phyloP scores from a whole-genome alignment of 2,888 invertebrate species.

The Rhamphomyia laevipes region DNA sequence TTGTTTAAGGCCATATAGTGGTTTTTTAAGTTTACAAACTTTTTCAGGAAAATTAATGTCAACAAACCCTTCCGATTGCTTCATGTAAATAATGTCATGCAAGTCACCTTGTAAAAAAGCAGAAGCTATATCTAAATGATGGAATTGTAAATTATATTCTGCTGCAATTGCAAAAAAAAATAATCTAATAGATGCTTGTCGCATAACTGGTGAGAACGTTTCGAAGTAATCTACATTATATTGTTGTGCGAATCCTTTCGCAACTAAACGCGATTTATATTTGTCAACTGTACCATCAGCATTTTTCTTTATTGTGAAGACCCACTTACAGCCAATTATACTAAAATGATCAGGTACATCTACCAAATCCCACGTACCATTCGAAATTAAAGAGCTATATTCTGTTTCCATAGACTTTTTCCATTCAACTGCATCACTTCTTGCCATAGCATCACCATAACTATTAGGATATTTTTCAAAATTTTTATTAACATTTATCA shows the following conservation, averaged over 20 bases:
- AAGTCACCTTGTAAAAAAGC: background rate
- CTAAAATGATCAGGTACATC: conserved; percentile 8
- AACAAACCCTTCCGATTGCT: background rate
- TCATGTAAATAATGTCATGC: background rate
- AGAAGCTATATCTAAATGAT: background rate
- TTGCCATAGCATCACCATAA: background rate
- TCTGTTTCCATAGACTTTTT: conserved; percentile 10
- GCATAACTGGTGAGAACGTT: conserved; percentile 18
- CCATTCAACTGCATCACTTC: background rate
- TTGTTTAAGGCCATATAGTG: conserved; percentile 15
- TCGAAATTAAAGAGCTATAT: conserved; percentile 12
- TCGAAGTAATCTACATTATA: conserved; percentile 18
- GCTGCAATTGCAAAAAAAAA: conserved; percentile 4
- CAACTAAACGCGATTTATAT: conserved; percentile 15
- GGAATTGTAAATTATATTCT: background rate
- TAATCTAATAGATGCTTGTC: conserved; percentile 15
- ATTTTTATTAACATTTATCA: too few species aligned
- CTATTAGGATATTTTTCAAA: background rate
- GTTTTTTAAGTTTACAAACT: conserved; percentile 12
- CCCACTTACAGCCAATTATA: background rate
- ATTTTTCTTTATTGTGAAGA: background rate
- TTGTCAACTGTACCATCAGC: conserved; percentile 5
- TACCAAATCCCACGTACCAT: conserved; percentile 13
- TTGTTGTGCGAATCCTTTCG: conserved; percentile 16
- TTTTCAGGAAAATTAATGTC: background rate